phyloP scores from a whole-genome alignment of 2,888 invertebrate species.

The Catocala nupta region DNA sequence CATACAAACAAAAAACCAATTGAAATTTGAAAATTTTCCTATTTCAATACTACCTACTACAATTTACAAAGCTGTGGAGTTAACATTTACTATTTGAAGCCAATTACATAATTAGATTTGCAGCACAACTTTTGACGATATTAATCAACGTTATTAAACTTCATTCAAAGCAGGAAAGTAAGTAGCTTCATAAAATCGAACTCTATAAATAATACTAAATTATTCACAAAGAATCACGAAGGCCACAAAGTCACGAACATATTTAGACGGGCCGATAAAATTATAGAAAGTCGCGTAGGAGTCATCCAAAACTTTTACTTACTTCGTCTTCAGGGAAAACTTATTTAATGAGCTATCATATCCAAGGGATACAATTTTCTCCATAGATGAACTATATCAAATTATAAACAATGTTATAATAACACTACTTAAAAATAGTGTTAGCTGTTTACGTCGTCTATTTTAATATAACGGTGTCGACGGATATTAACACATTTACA shows the following conservation, averaged over 20 bases:
- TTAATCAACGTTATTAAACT: not conserved
- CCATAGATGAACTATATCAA: too few species aligned
- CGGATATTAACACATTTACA: too few species aligned
- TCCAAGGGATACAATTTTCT: too few species aligned
- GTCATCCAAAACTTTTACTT: conserved; percentile 11
- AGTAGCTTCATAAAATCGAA: not conserved
- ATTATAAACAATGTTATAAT: too few species aligned
- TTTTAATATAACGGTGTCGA: too few species aligned
- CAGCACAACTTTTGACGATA: not conserved
- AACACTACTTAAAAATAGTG: too few species aligned
- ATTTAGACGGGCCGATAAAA: conserved; percentile 1
- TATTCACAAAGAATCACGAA: conserved; percentile 13
- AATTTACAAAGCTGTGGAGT: too few species aligned
- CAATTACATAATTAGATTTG: not conserved
- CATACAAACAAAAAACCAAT: conserved; percentile 2
- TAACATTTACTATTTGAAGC: not conserved
- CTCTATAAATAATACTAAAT: conserved; percentile 13
- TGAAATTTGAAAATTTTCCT: not conserved
- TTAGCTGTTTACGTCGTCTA: too few species aligned
- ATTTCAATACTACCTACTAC: too few species aligned
- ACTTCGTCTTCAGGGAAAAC: conserved; percentile 3
- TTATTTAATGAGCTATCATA: not conserved
- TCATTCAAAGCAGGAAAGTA: not conserved
- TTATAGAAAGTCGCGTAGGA: not conserved
- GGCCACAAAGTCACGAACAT: conserved; percentile 7